Base-by-base conservation (phyloP, 2,888 invertebrate species). In the Linnaemya vulpina region DNA sequence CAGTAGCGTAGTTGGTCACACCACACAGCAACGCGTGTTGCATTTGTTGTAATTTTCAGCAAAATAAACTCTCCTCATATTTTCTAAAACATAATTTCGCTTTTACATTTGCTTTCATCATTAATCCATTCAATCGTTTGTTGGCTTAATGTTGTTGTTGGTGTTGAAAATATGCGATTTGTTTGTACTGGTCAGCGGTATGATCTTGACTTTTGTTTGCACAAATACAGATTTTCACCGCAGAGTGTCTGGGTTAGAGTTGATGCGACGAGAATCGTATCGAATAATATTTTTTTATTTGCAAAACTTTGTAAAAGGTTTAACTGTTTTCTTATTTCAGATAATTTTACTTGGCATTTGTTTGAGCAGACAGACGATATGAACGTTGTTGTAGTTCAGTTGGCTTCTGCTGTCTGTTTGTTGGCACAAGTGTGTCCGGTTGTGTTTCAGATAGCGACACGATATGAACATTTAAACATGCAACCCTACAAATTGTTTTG, bases 401-500 rank as follows among this genome's bases (percentile, higher is more conserved):
- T 63, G 51, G 51, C 15, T 25, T n/a, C 1, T 40, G 10, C 11
- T 60, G 58, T 40, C 49, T 46, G 25, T 22, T 13, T 38, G 13
- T 38, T 51, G 38, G 75, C 40, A 15, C 20, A 63, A 17, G 63
- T 75, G 30, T 75, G 75, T 35, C 65, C 43, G 17, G 63, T 55
- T 76, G 67, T 49, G 60, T 67, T 73, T 55, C 30, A 74, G 74
- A 67, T 75, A 81, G 53, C 11, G 49, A 77, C 71, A 82, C 77
- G 51, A 70, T 76, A 71, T 76, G 67, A 82, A 58, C 71, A 82
- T 76, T 77, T 76, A 71, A 82, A 58, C 71, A 82, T 76, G 76
- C 82, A 82, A 77, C 82, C 58, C 77, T 71, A 82, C 71, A 82
- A 82, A 82, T 82, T 82, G 63, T 51, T 43, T n/a, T 63, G 76